These are phyloP conservation scores for Agrochola circellaris DNA, from an alignment of 2,888 invertebrate species.

Conservation along the genomic window DNA sequence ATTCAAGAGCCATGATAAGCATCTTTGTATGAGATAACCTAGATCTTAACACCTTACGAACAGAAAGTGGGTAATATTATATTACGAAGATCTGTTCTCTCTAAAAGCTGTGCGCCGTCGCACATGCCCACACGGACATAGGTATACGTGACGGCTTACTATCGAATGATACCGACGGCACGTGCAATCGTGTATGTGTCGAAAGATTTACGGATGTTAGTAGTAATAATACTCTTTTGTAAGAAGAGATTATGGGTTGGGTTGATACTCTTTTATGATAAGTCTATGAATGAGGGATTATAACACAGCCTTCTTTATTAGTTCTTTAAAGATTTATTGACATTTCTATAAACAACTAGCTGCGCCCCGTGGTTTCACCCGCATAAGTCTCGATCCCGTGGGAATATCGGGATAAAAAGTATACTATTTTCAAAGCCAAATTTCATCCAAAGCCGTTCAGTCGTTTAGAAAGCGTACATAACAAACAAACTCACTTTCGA, in stretches of 20 bases:
- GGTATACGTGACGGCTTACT: constrained; percentile 13
- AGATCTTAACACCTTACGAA: neutral
- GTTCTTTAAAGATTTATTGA: no score
- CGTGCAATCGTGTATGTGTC: neutral
- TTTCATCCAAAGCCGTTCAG: no score
- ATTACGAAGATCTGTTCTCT: neutral
- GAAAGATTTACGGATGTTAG: neutral
- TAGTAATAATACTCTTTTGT: neutral
- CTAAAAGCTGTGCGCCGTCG: neutral
- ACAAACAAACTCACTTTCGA: no score
- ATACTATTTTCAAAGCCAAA: no score
- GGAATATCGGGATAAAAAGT: no score
- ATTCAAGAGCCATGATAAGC: neutral
- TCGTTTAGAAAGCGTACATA: no score
- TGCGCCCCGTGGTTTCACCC: no score
- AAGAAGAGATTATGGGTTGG: neutral
- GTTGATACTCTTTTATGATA: neutral
- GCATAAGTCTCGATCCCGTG: no score
- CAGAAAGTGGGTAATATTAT: constrained; percentile 1
- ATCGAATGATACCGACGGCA: neutral
- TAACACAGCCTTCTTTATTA: neutral
- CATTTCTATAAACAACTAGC: no score
- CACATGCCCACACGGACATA: neutral
- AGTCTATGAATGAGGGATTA: neutral
- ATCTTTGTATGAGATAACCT: neutral